Conservation (phyloP, 2,888 invertebrate genomes). For the Orthosia gothica region DNA sequence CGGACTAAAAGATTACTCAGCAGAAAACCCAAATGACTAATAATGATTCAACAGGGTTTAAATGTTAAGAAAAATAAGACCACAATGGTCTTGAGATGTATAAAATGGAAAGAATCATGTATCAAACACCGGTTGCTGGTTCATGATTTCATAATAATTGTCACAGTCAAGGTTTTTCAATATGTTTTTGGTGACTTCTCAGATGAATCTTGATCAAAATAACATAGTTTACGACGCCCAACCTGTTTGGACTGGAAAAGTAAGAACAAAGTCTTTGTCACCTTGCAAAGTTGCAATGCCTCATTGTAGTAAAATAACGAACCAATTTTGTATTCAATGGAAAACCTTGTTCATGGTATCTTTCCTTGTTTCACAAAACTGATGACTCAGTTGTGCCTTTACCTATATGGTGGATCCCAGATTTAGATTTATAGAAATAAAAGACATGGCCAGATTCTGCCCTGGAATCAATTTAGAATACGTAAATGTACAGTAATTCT, state of each 20-base stretch:
- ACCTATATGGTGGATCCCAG: no score
- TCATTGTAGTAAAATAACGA: not conserved
- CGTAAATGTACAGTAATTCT: no score
- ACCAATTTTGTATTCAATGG: not conserved
- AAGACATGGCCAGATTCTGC: no score
- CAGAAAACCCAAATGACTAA: constrained; percentile 14
- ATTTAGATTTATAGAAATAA: not conserved
- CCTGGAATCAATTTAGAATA: no score
- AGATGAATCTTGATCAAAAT: not conserved
- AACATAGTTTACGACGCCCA: not conserved
- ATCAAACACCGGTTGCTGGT: not conserved
- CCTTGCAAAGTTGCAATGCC: not conserved
- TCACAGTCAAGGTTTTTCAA: not conserved
- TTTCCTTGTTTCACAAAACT: not conserved
- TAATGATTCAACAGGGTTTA: constrained; percentile 8
- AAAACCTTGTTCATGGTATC: not conserved
- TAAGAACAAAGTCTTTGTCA: constrained; percentile 27
- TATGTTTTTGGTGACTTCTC: constrained; percentile 2
- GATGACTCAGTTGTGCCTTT: not conserved
- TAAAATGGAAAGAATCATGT: not conserved
- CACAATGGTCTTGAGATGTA: not conserved
- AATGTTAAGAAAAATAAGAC: not conserved
- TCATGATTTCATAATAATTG: no score
- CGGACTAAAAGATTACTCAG: no score
- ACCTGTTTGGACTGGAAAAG: not conserved